Evolutionary conservation across 1,140 invertebrate genomes (phyloP), one percentile per base, ranked within the genome.

Genomic region (Grapholita molesta): DNA sequence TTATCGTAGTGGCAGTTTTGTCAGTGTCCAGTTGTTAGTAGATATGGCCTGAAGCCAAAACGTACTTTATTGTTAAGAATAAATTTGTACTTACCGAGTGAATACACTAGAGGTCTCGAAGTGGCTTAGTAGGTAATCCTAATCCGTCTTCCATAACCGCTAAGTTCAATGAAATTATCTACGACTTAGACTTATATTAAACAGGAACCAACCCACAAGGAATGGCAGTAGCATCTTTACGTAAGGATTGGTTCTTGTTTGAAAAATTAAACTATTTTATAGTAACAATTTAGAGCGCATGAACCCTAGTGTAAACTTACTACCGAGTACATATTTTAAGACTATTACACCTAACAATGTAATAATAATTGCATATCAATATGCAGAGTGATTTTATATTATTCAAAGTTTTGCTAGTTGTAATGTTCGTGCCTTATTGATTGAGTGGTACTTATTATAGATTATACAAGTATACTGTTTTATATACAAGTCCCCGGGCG

Each of bases 351-450:
- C 69, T 72, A 68, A 48, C 25, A 53, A 72, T 65, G 70, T 52
- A 79, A 79, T 70, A 52, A 69, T 65, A 71, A 71, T 74, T 73
- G 75, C 76, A 75, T 75, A 76, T 74, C 67, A 76, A 66, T 70
- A 70, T 73, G 68, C 64, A 57, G 76, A 81, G 71, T 81, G 78
- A 75, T 70, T 81, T 72, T 66, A 69, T 71, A 69, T 66, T 72
- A 32, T 66, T 76, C 71, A 69, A 69, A 61, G 55, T 25, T 61
- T 70, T 74, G 74, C 78, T 74, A 73, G 75, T 64, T 75, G 65
- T 67, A 68, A 84, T 82, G 72, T 79, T 81, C 80, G 85, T 89
- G 87, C 87, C 85, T 89, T 89, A 86, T 71, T 78, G 72, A 82
- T 76, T 79, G 68, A 79, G 77, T 86, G 79, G 82, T 83, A 82